Conservation (phyloP, 2,888 invertebrate species). For the Drosophila infuscata region DNA sequence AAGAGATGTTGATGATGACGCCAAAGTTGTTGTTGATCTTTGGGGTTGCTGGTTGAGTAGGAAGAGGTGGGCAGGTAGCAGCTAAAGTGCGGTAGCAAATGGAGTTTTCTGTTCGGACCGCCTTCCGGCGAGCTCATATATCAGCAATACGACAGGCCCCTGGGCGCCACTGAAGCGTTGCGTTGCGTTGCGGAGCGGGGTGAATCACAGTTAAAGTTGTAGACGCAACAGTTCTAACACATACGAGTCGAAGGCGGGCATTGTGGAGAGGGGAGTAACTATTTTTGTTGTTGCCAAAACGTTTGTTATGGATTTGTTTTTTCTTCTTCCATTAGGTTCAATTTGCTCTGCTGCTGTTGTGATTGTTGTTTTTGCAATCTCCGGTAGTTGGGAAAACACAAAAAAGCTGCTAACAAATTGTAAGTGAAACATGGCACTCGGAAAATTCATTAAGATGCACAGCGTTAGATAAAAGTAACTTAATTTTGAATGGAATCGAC, state of each 20-base stretch:
- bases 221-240: slow-evolving; percentile 74
- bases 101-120: slow-evolving; percentile 61
- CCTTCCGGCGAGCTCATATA: slow-evolving; percentile 65
- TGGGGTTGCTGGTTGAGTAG: not conserved
- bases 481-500: slow-evolving; percentile 49
- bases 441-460: slow-evolving; percentile 68
- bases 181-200: not conserved
- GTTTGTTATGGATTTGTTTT: slow-evolving; percentile 41
- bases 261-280: slow-evolving; percentile 2
- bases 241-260: slow-evolving; percentile 27
- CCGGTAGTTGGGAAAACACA: slow-evolving; percentile 70
- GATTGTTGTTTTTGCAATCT: slow-evolving; percentile 68
- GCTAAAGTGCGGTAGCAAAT: slow-evolving; percentile 55
- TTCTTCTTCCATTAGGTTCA: slow-evolving; percentile 64
- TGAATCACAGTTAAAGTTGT: slow-evolving; percentile 49
- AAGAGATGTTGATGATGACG: not conserved
- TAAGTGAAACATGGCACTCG: slow-evolving; percentile 40
- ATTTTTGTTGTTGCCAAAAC: slow-evolving; percentile 62
- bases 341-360: slow-evolving; percentile 41
- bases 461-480: slow-evolving; percentile 40
- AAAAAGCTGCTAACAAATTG: slow-evolving; percentile 78
- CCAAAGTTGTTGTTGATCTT: not conserved
- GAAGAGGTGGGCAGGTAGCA: slow-evolving; percentile 8
- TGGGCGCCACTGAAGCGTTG: slow-evolving; percentile 77
- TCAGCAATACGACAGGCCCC: slow-evolving; percentile 45